These are phyloP conservation scores for Callosobruchus maculatus DNA, from an alignment of 2,888 invertebrate species.

Conservation along the genomic window DNA sequence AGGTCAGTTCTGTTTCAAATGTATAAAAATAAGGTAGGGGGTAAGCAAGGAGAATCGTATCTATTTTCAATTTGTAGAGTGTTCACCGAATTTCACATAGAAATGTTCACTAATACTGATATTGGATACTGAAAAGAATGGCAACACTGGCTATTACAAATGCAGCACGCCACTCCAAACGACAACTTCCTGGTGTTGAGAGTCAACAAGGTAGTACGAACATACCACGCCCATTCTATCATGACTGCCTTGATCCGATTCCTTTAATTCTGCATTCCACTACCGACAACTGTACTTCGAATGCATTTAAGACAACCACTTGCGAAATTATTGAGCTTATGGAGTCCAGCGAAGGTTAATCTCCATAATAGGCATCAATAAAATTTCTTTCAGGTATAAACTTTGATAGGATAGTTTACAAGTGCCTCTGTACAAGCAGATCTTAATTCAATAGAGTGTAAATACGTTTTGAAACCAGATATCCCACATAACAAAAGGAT, in stretches of 20 bases:
- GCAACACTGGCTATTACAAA: background rate
- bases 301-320: background rate
- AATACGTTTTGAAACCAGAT: too few relatives aligned
- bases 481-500: too few relatives aligned
- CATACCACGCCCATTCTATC: constrained; percentile 33
- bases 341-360: background rate
- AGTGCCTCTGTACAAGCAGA: too few relatives aligned
- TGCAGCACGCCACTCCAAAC: background rate
- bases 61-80: too few relatives aligned
- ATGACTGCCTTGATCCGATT: constrained; percentile 39
- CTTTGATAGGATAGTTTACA: background rate
- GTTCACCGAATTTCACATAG: too few relatives aligned
- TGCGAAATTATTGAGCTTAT: constrained; percentile 1
- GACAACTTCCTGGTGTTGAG: constrained; percentile 20
- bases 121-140: too few relatives aligned
- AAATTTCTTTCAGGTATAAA: background rate
- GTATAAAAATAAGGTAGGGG: too few relatives aligned
- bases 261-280: constrained; percentile 22
- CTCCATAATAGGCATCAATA: background rate
- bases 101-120: too few relatives aligned
- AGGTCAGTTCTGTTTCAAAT: too few relatives aligned
- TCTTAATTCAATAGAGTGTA: too few relatives aligned
- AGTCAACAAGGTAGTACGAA: constrained; percentile 22
- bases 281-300: background rate
- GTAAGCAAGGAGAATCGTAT: too few relatives aligned